A percentile compares a stretch with the other conserved stretches of the same genome.
phyloP scores from a whole-genome alignment of 1,140 invertebrate genomes.

The Macrostomum lignano region DNA sequence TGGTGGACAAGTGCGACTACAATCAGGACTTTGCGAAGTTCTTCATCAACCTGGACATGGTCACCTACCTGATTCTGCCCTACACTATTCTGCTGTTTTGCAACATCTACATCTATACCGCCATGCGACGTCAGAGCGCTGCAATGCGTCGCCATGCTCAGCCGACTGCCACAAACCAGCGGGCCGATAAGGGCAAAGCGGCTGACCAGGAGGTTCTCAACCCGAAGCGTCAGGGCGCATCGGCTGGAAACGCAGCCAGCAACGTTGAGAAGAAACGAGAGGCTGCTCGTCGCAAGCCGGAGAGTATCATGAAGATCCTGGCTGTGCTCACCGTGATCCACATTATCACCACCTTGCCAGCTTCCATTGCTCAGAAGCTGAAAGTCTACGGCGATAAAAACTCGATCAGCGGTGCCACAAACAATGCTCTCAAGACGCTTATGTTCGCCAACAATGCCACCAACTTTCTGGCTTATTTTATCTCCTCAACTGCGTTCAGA shows the following conservation, averaged over 20 bases:
- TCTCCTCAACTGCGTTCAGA: constrained; percentile 1
- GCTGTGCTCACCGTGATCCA: not conserved
- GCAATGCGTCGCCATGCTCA: not conserved
- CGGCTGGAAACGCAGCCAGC: not conserved
- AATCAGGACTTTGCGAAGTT: not conserved
- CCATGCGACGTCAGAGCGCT: not conserved
- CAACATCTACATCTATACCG: constrained; percentile 1
- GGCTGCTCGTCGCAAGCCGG: not conserved
- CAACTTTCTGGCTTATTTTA: constrained; percentile 2
- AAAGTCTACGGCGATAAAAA: not conserved
- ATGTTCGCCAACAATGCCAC: constrained; percentile 2
- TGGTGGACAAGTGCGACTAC: not conserved
- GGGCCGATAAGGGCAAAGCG: too few species aligned
- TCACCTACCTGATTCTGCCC: constrained; percentile 1
- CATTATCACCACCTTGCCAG: not conserved
- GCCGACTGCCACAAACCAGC: not conserved
- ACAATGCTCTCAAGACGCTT: not conserved
- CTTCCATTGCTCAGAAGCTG: not conserved
- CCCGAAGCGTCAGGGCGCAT: not conserved
- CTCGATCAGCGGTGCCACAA: not conserved
- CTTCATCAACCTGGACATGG: not conserved
- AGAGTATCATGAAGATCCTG: not conserved
- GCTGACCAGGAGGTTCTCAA: not conserved
- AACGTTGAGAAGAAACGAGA: not conserved
- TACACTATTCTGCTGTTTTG: constrained; percentile 1